phyloP scores from a whole-genome alignment of 2,113 vertebrate species.

The Campylomormyrus numenius region DNA sequence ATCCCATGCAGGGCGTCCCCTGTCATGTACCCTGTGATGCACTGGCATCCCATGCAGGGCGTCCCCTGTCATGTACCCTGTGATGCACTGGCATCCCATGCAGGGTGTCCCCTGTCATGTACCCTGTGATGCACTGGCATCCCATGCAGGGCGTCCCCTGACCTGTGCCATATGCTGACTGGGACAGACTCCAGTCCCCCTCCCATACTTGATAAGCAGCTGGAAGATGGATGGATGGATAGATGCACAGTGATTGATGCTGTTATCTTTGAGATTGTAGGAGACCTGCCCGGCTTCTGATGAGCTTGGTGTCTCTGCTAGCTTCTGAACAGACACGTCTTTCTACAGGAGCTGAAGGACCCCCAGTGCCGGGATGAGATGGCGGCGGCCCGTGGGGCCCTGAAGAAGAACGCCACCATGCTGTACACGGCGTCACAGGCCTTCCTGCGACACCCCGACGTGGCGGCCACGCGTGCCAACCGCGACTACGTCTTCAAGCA shows the following conservation, averaged over 20 bases:
- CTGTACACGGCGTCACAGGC: constrained; percentile 94
- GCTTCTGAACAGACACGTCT: neutral
- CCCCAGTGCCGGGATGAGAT: constrained; percentile 96
- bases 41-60: neutral
- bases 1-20: neutral
- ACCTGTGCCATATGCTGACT: neutral
- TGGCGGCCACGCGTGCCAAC: constrained; percentile 91
- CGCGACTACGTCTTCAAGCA: constrained; percentile 97
- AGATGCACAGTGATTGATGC: neutral
- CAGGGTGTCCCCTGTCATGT: neutral
- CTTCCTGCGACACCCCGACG: constrained; percentile 91
- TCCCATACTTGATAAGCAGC: neutral
- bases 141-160: neutral
- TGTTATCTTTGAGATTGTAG: neutral
- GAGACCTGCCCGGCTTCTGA: neutral
- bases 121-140: neutral
- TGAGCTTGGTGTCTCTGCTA: neutral
- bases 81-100: neutral
- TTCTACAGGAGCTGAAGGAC: constrained; percentile 85
- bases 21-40: neutral
- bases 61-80: neutral
- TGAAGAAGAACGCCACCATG: constrained; percentile 99
- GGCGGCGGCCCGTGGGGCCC: constrained; percentile 88
- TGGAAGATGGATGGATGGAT: neutral
- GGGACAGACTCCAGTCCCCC: neutral